Conservation (phyloP, 2,113 vertebrate species). For the Cochlearius cochlearius region DNA sequence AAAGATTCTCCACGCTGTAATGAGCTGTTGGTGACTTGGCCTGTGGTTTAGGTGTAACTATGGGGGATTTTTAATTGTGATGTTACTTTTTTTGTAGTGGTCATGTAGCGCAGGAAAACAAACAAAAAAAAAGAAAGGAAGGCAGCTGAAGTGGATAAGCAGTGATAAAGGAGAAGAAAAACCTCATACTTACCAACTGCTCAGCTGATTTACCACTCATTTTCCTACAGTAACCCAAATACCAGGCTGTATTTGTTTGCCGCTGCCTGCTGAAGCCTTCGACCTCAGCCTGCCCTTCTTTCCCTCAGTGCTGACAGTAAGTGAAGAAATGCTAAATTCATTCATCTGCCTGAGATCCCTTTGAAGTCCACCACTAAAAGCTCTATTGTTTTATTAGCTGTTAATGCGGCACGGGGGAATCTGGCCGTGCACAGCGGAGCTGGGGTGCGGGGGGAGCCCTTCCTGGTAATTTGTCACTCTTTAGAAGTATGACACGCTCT, state of each 20-base stretch:
- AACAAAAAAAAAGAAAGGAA: not conserved
- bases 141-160: not conserved
- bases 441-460: constrained; percentile 41
- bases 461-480: constrained; percentile 64
- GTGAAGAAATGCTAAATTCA: constrained; percentile 67
- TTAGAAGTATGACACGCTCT: constrained; percentile 14
- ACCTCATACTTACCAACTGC: not conserved
- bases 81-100: not conserved
- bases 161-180: not conserved
- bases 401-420: constrained; percentile 53
- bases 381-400: constrained; percentile 72
- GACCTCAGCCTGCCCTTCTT: constrained; percentile 55
- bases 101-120: not conserved
- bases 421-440: not conserved
- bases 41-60: not conserved
- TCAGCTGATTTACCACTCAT: not conserved
- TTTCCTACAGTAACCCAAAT: constrained; percentile 55
- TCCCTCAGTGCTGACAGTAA: constrained; percentile 51
- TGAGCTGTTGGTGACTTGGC: not conserved
- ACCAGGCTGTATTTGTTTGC: constrained; percentile 53
- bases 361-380: constrained; percentile 67
- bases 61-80: not conserved
- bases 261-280: constrained; percentile 26
- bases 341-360: constrained; percentile 57
- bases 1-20: not conserved